Percentiles rank a stretch among this genome's conserved stretches.
phyloP scores from a whole-genome alignment of 2,888 invertebrate species.

The Tipula helvola region DNA sequence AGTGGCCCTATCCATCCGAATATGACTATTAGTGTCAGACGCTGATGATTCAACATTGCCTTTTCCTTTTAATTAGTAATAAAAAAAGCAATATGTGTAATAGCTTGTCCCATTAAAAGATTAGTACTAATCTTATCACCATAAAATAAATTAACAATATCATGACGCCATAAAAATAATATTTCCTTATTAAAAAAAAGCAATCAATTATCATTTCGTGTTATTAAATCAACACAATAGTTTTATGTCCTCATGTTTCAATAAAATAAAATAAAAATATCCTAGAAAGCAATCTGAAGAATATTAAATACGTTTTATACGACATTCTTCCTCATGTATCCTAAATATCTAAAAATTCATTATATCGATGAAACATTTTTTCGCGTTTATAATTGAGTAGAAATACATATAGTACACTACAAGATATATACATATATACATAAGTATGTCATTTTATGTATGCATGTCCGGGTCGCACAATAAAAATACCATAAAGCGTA shows the following conservation, averaged over 20 bases:
- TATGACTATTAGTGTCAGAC: too few relatives aligned
- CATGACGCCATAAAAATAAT: background rate
- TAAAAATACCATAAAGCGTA: background rate
- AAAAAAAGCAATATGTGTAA: background rate
- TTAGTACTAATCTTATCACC: background rate
- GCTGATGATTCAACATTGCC: too few relatives aligned
- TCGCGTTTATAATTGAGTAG: background rate
- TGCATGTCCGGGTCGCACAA: background rate
- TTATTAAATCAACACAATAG: background rate
- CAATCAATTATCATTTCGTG: background rate
- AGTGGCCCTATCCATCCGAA: too few relatives aligned
- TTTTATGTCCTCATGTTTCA: background rate
- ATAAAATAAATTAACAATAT: background rate
- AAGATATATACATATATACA: too few relatives aligned
- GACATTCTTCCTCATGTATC: background rate
- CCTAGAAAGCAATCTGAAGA: background rate
- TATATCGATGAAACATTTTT: background rate
- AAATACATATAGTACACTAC: background rate
- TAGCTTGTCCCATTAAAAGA: background rate
- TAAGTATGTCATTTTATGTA: background rate
- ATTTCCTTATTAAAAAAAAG: background rate
- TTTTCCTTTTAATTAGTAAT: too few relatives aligned
- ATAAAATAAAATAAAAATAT: background rate
- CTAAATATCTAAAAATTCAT: background rate
- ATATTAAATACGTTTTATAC: conserved; percentile 4